A percentile compares a stretch with the other conserved stretches of the same genome.
Conservation (phyloP, 2,888 invertebrate species). For the Drosophila birchii region DNA sequence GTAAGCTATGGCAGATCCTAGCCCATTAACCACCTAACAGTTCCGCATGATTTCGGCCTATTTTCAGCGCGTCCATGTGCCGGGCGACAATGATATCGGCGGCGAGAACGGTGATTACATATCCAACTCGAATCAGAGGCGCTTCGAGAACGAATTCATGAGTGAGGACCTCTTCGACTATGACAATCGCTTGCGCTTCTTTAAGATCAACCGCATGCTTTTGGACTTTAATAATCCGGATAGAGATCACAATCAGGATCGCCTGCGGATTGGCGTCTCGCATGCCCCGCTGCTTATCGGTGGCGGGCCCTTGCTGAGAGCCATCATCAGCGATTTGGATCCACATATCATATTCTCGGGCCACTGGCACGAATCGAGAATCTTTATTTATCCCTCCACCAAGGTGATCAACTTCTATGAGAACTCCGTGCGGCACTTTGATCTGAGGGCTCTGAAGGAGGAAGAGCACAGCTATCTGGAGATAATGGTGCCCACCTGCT, state of each 20-base stretch:
- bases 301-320: slow-evolving; percentile 84
- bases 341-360: slow-evolving; percentile 90
- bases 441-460: slow-evolving; percentile 79
- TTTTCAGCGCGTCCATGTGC: slow-evolving; percentile 91
- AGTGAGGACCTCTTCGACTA: slow-evolving; percentile 88
- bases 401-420: slow-evolving; percentile 83
- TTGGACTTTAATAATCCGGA: slow-evolving; percentile 87
- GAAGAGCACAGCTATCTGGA: slow-evolving; percentile 87
- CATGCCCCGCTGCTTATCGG: slow-evolving; percentile 88
- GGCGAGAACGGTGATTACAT: slow-evolving; percentile 92
- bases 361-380: slow-evolving; percentile 87
- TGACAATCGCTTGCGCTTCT: slow-evolving; percentile 88
- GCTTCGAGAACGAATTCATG: slow-evolving; percentile 91
- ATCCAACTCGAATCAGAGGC: slow-evolving; percentile 88
- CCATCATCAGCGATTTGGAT: slow-evolving; percentile 87
- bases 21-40: slow-evolving; percentile 45
- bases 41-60: slow-evolving; percentile 75
- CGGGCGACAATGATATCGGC: slow-evolving; percentile 99
- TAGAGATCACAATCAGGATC: slow-evolving; percentile 83
- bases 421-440: slow-evolving; percentile 77
- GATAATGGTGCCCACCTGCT: slow-evolving; percentile 96
- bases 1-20: slow-evolving; percentile 54
- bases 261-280: slow-evolving; percentile 87
- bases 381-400: slow-evolving; percentile 83
- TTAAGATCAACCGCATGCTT: slow-evolving; percentile 90